Conservation (phyloP, 2,113 vertebrate genomes). For the rabbit (Oryctolagus cuniculus) region mOryCun1.1 NC_091453.1:28322001-28322500, state of each 20-base stretch:
- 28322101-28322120: not conserved
- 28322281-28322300: constrained; percentile 19
- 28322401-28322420: not conserved
- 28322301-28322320: not conserved
- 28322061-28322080: not conserved
- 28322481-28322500: not conserved
- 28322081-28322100: not conserved
- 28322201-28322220: constrained; percentile 45
- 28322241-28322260: not conserved
- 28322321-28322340: not conserved
- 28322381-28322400: not conserved
- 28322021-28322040: not conserved
- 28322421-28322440: not conserved
- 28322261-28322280: not conserved
- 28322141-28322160: not conserved
- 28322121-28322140: not conserved
- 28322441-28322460: constrained; percentile 32
- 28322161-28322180: not conserved
- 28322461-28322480: not conserved
- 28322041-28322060: not conserved
- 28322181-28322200: not conserved
- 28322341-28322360: not conserved
- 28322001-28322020: not conserved
- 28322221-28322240: not conserved
- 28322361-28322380: not conserved